phyloP scores from a whole-genome alignment of 1,140 invertebrate species.

The Dendrolimus kikuchii region DNA sequence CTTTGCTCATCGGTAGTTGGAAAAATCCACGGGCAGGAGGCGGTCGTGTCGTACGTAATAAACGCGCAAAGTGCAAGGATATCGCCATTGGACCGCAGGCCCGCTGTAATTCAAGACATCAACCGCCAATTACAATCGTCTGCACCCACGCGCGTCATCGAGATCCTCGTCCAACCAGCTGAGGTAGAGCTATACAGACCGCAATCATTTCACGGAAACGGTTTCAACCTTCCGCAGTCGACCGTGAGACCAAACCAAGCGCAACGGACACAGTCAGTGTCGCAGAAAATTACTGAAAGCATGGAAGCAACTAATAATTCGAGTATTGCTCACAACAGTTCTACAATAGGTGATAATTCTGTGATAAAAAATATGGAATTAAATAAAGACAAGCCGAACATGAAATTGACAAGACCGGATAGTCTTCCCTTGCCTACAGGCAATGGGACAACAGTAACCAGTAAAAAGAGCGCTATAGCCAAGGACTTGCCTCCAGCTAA shows the following conservation, averaged over 20 bases:
- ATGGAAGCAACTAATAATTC: not conserved
- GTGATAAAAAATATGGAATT: no score
- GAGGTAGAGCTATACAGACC: not conserved
- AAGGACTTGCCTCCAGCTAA: conserved; percentile 2
- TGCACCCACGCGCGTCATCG: not conserved
- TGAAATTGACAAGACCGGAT: no score
- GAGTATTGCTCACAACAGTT: no score
- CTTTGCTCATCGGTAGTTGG: conserved; percentile 14
- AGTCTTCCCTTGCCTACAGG: no score
- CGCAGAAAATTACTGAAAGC: conserved; percentile 1
- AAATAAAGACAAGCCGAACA: no score
- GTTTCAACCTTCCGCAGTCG: conserved; percentile 3
- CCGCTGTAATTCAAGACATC: conserved; percentile 3
- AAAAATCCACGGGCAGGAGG: conserved; percentile 19
- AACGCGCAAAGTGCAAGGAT: not conserved
- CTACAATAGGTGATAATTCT: no score
- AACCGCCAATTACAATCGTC: conserved; percentile 2
- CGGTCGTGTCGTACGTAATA: conserved; percentile 6
- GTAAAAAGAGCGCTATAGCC: not conserved
- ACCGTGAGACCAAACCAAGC: conserved; percentile 8
- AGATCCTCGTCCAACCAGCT: no score
- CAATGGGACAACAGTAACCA: conserved; percentile 4
- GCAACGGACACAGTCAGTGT: conserved; percentile 8
- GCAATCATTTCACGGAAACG: conserved; percentile 5
- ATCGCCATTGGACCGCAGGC: conserved; percentile 3